Base-by-base conservation (phyloP, 2,113 vertebrate species). In the Myrmophylax atrothorax region DNA sequence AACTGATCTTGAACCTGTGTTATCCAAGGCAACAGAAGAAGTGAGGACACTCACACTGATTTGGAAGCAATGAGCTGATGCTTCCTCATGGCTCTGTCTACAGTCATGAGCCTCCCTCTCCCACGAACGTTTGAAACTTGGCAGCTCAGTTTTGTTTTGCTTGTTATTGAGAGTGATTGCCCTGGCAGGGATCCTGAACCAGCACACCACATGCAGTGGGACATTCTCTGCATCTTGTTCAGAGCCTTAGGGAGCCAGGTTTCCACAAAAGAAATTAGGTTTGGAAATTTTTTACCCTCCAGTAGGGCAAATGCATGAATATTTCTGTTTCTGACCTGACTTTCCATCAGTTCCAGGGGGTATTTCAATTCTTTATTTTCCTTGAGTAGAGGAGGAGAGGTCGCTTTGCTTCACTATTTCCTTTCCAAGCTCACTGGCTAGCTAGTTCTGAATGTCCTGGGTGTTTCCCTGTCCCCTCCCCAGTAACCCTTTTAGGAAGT, bases 171-270 rank as follows among this genome's bases (percentile, higher is more conserved):
- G 86, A 96, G 53, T 68, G 85, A 95, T 88, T 93, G 67, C 53
- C 81, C 74, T 94, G 81, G 93, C 96, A 91, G 85, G 74, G 37
- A 91, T 91, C 91, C 94, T 95, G 94, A 96, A 89, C 84, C 87
- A 95, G 74, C 85, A 90, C 49, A 91, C 87, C 89, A 93, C 93
- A 95, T 94, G 95, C 95, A 93, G 97, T 72, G 94, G 93, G 88
- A 84, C 81, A 91, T 91, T 95, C 80, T 95, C 87, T 94, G 66
- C 47, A 75, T 89, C 75, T 96, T 38, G 0, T 94, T 95, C 85
- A 91, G 74, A 94, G 70, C 94, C 90, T 92, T 88, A 72, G 93
- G 95, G 93, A 96, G 90, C 77, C 90, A 92, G 93, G 77, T 95
- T 90, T 93, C 91, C 75, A 96, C 79, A 91, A 92, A 96, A 97